Percentiles rank a stretch among this genome's conserved stretches.
These are phyloP conservation scores for Keiferia lycopersicella DNA, from an alignment of 2,888 invertebrate species.

Conservation along the genomic window DNA sequence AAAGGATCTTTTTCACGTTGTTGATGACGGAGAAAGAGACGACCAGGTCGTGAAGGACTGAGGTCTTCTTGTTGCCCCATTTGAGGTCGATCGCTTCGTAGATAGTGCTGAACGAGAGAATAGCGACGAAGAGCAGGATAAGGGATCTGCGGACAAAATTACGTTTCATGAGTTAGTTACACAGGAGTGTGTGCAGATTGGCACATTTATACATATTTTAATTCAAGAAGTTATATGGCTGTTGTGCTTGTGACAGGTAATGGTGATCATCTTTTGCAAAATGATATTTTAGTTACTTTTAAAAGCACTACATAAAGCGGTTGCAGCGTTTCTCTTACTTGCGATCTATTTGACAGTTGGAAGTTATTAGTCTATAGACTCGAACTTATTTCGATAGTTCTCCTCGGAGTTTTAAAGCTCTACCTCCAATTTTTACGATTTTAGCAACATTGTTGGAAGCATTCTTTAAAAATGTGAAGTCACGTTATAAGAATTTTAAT, in stretches of 20 bases:
- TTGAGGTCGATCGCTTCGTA: slow-evolving; percentile 70
- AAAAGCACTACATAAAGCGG: too few species aligned
- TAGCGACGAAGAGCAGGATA: slow-evolving; percentile 65
- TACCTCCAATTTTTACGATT: background rate
- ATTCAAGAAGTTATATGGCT: too few species aligned
- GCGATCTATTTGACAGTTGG: background rate
- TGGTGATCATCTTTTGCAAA: too few species aligned
- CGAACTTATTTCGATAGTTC: background rate
- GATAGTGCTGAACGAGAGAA: slow-evolving; percentile 68
- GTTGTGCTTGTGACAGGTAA: too few species aligned
- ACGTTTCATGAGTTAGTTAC: too few species aligned
- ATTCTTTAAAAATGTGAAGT: slow-evolving; percentile 18
- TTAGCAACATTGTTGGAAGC: slow-evolving; percentile 33
- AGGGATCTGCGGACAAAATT: slow-evolving; percentile 63
- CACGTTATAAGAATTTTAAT: slow-evolving; percentile 11
- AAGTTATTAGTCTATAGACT: background rate
- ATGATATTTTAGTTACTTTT: too few species aligned
- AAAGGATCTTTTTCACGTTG: slow-evolving; percentile 81
- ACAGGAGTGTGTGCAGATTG: too few species aligned
- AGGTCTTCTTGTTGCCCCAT: slow-evolving; percentile 53
- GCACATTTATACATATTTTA: too few species aligned
- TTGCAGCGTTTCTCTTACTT: too few species aligned
- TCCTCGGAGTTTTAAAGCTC: background rate
- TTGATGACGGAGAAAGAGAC: slow-evolving; percentile 82
- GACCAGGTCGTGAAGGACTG: slow-evolving; percentile 52